phyloP scores from a whole-genome alignment of 2,888 invertebrate species.

The Strigamia crassipes region DNA sequence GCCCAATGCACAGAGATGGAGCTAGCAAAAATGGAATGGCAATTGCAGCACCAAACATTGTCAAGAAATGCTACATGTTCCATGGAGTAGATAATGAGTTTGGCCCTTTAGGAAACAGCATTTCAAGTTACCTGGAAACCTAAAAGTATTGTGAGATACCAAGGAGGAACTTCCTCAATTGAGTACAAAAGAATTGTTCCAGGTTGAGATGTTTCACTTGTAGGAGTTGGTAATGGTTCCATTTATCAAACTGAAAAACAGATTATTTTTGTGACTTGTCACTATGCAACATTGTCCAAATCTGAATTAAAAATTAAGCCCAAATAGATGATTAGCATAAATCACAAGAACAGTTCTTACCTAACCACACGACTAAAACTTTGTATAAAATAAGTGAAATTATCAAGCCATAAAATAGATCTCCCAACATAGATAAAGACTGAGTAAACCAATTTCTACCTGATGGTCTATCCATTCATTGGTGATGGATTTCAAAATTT shows the following conservation, averaged over 20 bases:
- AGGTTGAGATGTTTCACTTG: background rate
- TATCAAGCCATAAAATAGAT: background rate
- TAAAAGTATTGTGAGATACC: conserved; percentile 10
- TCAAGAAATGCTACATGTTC: conserved; percentile 53
- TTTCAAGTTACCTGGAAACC: background rate
- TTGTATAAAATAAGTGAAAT: background rate
- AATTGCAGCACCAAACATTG: conserved; percentile 53
- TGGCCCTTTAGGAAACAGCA: background rate
- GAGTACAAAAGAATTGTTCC: background rate
- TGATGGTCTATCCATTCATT: too few relatives aligned
- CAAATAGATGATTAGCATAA: background rate
- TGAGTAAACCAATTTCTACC: too few relatives aligned
- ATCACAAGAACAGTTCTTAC: background rate
- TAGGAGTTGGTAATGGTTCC: background rate
- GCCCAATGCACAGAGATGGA: conserved; percentile 55
- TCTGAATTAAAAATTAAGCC: background rate
- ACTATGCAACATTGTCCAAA: background rate
- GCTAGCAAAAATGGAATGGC: conserved; percentile 53
- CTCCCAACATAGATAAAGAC: background rate
- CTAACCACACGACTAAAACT: background rate
- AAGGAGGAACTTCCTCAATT: background rate
- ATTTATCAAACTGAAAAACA: too few relatives aligned
- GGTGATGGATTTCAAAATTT: too few relatives aligned
- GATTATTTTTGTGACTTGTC: too few relatives aligned
- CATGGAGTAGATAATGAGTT: background rate